Evolutionary conservation across 2,888 invertebrate genomes (phyloP).

Genomic region (Nipponacmea schrenckii): DNA sequence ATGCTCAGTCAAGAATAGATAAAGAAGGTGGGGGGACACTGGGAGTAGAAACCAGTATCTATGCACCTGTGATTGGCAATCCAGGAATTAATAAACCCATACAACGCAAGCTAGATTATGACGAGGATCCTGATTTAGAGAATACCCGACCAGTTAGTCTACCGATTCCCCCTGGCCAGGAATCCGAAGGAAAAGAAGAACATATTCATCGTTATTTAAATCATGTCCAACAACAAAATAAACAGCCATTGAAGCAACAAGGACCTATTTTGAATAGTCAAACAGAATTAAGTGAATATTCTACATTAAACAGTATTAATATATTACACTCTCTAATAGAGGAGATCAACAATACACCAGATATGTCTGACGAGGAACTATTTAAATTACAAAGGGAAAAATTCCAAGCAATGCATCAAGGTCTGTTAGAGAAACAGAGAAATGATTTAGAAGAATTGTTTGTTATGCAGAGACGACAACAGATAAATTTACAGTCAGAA

Average conservation of each 20-base stretch:
- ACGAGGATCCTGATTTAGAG: slow-evolving; percentile 18
- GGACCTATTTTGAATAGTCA: neutral
- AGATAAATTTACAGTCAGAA: slow-evolving; percentile 50
- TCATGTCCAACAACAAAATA: slow-evolving; percentile 50
- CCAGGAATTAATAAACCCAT: slow-evolving; percentile 16
- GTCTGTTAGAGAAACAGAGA: slow-evolving; percentile 73
- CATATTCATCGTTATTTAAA: slow-evolving; percentile 60
- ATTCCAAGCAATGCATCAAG: slow-evolving; percentile 52
- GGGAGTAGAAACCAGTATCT: slow-evolving; percentile 2
- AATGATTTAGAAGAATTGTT: slow-evolving; percentile 57
- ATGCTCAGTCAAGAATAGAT: slow-evolving; percentile 17
- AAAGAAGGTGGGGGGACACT: slow-evolving; percentile 2
- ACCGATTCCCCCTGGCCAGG: slow-evolving; percentile 33
- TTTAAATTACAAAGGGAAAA: slow-evolving; percentile 49
- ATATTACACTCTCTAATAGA: neutral
- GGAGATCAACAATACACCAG: slow-evolving; percentile 7
- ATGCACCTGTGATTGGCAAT: slow-evolving; percentile 1
- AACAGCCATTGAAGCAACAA: neutral
- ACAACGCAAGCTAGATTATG: slow-evolving; percentile 29
- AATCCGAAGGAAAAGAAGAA: slow-evolving; percentile 58
- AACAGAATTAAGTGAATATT: neutral
- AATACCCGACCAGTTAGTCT: slow-evolving; percentile 15
- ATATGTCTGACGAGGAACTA: slow-evolving; percentile 44
- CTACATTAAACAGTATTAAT: neutral
- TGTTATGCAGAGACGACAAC: slow-evolving; percentile 72